Evolutionary conservation across 1,140 invertebrate species (phyloP).

Genomic region (Gonioctena quinquepunctata): DNA sequence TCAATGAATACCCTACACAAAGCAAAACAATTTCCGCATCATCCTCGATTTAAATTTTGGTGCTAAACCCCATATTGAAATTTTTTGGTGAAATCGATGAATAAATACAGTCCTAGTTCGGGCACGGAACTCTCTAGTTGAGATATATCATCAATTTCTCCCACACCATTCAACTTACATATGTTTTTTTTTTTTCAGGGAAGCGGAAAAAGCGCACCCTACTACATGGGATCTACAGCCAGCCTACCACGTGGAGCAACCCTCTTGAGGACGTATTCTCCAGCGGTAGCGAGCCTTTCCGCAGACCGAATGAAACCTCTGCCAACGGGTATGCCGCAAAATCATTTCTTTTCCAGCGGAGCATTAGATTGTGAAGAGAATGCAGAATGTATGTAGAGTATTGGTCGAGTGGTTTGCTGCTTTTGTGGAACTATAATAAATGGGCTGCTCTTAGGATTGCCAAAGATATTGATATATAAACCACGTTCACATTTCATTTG

Average conservation of each 20-base stretch:
- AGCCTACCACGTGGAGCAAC: conserved; percentile 62
- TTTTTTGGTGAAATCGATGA: too few species aligned
- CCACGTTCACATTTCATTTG: too few species aligned
- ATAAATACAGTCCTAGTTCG: too few species aligned
- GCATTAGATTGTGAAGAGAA: background rate
- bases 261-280: conserved; percentile 70
- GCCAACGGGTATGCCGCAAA: conserved; percentile 55
- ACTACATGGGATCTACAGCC: conserved; percentile 59
- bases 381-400: background rate
- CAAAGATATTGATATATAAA: too few species aligned
- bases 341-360: background rate
- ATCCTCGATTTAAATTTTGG: too few species aligned
- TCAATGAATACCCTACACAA: too few species aligned
- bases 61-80: too few species aligned
- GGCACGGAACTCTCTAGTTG: too few species aligned
- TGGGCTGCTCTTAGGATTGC: too few species aligned
- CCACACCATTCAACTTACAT: too few species aligned
- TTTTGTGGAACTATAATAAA: background rate
- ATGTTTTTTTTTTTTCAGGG: conserved; percentile 49
- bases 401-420: background rate
- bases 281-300: conserved; percentile 62
- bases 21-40: too few species aligned
- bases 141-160: too few species aligned
- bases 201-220: conserved; percentile 58
- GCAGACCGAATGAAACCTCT: conserved; percentile 61